Base-by-base conservation (phyloP, 2,797 vertebrate species). In the Propithecus deckenii region DNA sequence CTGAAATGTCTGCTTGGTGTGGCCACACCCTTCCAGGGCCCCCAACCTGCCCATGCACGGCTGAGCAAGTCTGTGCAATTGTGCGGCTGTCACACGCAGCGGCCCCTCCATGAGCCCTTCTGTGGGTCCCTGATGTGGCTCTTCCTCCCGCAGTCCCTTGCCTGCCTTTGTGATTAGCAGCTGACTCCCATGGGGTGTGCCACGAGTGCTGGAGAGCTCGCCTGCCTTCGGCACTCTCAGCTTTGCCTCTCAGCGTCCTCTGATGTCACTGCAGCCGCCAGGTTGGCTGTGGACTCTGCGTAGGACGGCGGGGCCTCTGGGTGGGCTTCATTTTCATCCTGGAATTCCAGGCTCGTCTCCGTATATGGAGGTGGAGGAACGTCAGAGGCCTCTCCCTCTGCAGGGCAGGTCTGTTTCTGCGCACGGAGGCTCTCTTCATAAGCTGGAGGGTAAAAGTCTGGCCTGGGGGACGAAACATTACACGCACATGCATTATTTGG, bases 231-330 rank as follows among this genome's bases (percentile, higher is more conserved):
- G 75, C 67, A 65, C 23, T 30, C 38, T 86, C 2, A 48, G 76
- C 74, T 41, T 30, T 46, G 95, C 75, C 48, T 50, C 11, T 9
- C 46, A 8, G 84, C 9, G 12, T 87, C 74, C 50, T 71, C 28
- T 1, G 13, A 15, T 1, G 52, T 32, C 2, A 28, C 59, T 65
- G 55, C 46, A 0, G 0, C 38, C 0, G 0, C 76, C 4, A 22
- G 0, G 1, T 10, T n/a, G 5, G n/a, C 71, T 20, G 59, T 14
- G 4, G 91, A 94, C 41, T 81, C n/a, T 46, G 96, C 22, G 12
- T 99, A 99, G 0, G 75, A 96, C 9, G 99, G 99, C 30, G 99
- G 99, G 32, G 88, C 97, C 71, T 99, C 99, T 80, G 98, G 97
- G 88, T 98, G 97, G 10, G 96, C 94, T 9, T 71, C 72, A 0